Base-by-base conservation (phyloP, 1,140 invertebrate genomes). In the Coboldia fuscipes region DNA sequence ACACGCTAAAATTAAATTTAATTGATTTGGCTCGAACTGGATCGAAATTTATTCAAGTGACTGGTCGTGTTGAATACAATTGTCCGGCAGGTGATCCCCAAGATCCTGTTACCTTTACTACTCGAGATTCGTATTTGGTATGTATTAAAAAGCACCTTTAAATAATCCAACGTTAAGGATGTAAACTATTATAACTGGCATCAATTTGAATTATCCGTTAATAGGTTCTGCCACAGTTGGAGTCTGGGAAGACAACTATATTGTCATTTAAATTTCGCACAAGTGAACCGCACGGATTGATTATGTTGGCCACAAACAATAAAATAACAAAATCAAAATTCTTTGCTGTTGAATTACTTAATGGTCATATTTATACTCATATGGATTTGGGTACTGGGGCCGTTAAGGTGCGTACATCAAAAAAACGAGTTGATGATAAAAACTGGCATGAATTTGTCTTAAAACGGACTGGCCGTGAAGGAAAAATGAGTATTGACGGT, bases 261-360 rank as follows among this genome's bases (percentile, higher is more conserved):
- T 76, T 93, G 46, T 81, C 81, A 27, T 86, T 94, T 58, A 88
- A 86, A 60, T 80, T 97, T 46, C 71, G 89, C 37, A 96, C 90
- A 13, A 88, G 81, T 47, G 89, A 96, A 58, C 73, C 84, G 2
- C 85, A 93, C 53, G 90, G 90, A 12, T 63, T 97, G 33, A 71
- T 97, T 35, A 24, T 24, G 23, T 24, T 8, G 7, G n/a, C 23
- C n/a, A 24, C 7, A 24, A 19, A 6, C 14, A 18, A 8, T 20
- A 22, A 10, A 22, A 26, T 26, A 43, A 58, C 52, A 2, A 61
- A 86, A 73, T 68, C 74, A 30, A 86, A 94, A 52, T 68, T 92
- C 29, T 89, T 97, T 49, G 88, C 88, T 8, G 73, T 97, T 40
- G 92, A 97, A 56, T 65, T 97, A 38, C 66, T 94, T 24, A 84